A percentile compares a stretch with the other conserved stretches of the same genome.
These are phyloP conservation scores for Elysia crispata DNA, from an alignment of 2,888 invertebrate species.

Conservation along the genomic window DNA sequence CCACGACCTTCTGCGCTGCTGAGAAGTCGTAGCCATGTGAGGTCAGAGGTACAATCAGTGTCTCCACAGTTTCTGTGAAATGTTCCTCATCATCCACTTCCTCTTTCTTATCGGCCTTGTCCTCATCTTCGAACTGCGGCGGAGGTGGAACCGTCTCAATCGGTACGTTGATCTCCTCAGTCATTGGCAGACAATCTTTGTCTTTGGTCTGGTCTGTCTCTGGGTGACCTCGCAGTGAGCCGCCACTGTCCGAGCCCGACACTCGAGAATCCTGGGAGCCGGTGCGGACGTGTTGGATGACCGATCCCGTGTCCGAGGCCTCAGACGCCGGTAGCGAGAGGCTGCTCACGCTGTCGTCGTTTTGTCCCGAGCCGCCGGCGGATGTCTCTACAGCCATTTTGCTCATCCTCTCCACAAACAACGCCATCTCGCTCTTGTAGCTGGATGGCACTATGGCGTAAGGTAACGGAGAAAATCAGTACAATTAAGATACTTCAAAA, in stretches of 20 bases:
- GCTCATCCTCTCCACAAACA: constrained; percentile 60
- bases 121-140: constrained; percentile 52
- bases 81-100: constrained; percentile 56
- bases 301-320: constrained; percentile 56
- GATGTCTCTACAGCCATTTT: constrained; percentile 50
- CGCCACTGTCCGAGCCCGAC: constrained; percentile 45
- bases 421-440: constrained; percentile 60
- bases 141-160: constrained; percentile 52
- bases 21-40: constrained; percentile 50
- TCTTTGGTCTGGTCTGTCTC: not conserved
- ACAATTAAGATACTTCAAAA: too few relatives aligned
- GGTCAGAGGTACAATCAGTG: constrained; percentile 52
- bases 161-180: constrained; percentile 49
- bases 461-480: too few relatives aligned
- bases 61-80: constrained; percentile 52
- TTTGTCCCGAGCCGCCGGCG: not conserved
- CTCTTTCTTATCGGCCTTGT: constrained; percentile 46
- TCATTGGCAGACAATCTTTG: not conserved
- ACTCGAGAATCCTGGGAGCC: constrained; percentile 50
- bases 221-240: not conserved
- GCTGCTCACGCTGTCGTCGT: constrained; percentile 48
- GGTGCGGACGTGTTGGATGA: constrained; percentile 47
- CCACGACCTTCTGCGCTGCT: constrained; percentile 54
- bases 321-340: constrained; percentile 52
- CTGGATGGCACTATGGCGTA: constrained; percentile 34